phyloP scores from a whole-genome alignment of 2,113 vertebrate genomes.

The Petromus typicus region DNA sequence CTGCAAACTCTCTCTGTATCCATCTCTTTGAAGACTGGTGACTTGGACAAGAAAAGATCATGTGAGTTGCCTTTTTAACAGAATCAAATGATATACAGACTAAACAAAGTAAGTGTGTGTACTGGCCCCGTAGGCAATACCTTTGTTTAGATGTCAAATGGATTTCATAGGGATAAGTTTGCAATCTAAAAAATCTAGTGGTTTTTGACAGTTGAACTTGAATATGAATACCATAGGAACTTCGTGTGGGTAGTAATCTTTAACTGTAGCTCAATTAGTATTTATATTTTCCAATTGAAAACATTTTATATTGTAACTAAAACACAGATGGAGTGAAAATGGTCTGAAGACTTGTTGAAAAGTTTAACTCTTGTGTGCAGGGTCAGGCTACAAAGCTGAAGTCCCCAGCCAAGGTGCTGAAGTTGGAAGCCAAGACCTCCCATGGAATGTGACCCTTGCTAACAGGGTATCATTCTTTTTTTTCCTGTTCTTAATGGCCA shows the following conservation, averaged over 20 bases:
- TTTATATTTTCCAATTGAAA: conserved; percentile 9
- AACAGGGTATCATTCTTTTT: not conserved
- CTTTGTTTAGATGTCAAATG: not conserved
- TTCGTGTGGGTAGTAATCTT: not conserved
- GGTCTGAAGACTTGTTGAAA: not conserved
- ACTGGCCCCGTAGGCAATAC: not conserved
- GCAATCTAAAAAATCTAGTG: not conserved
- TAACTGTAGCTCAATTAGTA: not conserved
- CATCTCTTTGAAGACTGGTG: not conserved
- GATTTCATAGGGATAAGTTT: not conserved
- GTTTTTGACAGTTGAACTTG: not conserved
- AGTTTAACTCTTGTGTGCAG: not conserved
- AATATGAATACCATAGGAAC: not conserved
- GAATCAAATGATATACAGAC: not conserved
- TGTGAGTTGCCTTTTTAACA: not conserved
- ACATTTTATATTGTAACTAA: not conserved
- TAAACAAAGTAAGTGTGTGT: not conserved
- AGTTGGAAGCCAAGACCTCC: not conserved
- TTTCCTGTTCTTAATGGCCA: too few species aligned
- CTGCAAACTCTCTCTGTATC: not conserved
- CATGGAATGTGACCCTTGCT: not conserved
- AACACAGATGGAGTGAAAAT: too few species aligned
- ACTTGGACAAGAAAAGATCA: not conserved
- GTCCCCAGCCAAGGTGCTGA: not conserved
- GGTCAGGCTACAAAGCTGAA: not conserved